These are phyloP conservation scores for roundworm (Caenorhabditis elegans) DNA, from an alignment of 1,140 invertebrate genomes.

Conservation along the genomic window DNA sequence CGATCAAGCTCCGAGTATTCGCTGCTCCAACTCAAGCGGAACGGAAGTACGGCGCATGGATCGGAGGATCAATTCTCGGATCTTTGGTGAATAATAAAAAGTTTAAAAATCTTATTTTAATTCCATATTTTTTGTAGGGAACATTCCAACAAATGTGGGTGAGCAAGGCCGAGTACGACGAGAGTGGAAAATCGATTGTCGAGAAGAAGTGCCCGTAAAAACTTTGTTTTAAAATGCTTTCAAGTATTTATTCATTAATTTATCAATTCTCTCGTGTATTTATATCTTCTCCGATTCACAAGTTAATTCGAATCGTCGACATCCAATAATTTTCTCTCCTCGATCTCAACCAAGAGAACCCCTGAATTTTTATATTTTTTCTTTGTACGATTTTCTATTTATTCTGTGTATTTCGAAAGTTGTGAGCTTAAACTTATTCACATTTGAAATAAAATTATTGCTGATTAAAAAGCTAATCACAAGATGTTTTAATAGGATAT, in stretches of 20 bases:
- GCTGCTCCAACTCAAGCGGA: constrained; percentile 71
- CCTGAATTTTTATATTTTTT: background rate
- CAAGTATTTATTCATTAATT: background rate
- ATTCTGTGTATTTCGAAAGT: background rate
- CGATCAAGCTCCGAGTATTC: constrained; percentile 63
- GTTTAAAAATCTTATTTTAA: constrained; percentile 36
- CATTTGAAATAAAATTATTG: background rate
- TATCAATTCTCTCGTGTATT: background rate
- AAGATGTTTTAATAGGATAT: too few relatives aligned
- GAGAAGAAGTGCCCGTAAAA: constrained; percentile 86
- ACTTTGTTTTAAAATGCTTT: background rate
- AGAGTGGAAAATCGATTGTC: constrained; percentile 85
- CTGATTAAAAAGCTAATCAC: too few relatives aligned
- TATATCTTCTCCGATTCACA: background rate
- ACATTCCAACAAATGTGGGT: constrained; percentile 98
- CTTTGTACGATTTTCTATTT: background rate
- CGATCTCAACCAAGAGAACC: background rate
- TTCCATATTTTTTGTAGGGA: constrained; percentile 70
- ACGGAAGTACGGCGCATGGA: constrained; percentile 88
- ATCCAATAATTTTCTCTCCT: too few relatives aligned
- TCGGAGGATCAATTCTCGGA: constrained; percentile 90
- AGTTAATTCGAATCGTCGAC: too few relatives aligned
- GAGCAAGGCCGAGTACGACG: constrained; percentile 92
- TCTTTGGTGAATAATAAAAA: constrained; percentile 80
- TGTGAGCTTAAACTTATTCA: background rate